Evolutionary conservation across 2,888 invertebrate genomes (phyloP).

Genomic region (Acanthosoma haemorrhoidale): DNA sequence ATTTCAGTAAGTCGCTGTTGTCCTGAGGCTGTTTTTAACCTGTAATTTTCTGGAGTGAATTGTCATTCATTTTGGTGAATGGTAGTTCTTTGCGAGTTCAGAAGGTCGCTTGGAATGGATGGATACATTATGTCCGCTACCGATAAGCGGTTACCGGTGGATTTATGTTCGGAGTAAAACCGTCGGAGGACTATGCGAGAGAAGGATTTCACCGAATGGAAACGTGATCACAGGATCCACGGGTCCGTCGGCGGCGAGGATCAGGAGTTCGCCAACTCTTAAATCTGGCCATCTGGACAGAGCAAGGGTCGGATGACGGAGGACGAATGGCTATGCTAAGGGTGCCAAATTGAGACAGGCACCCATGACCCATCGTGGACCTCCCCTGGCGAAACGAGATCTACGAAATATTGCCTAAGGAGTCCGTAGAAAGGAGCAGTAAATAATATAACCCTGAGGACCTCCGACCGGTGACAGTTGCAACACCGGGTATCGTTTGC

Average conservation of each 20-base stretch:
- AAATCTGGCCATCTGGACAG: neutral
- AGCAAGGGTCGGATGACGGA: too few species aligned
- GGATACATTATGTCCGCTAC: neutral
- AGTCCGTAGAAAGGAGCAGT: neutral
- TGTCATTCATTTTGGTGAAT: slow-evolving; percentile 14
- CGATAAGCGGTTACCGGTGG: neutral
- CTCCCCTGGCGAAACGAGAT: neutral
- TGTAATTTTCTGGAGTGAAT: neutral
- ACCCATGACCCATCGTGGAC: neutral
- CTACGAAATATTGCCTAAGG: neutral
- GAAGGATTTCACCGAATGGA: neutral
- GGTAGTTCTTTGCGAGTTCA: neutral
- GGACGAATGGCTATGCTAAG: neutral
- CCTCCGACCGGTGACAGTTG: neutral
- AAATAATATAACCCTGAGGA: neutral
- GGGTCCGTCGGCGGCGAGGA: neutral
- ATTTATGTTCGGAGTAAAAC: neutral
- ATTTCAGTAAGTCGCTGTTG: slow-evolving; percentile 2
- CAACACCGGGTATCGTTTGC: neutral
- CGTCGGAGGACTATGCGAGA: neutral
- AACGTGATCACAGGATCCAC: neutral
- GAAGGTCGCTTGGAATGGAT: neutral
- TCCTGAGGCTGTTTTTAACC: neutral
- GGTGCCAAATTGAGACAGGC: neutral
- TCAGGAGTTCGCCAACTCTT: too few species aligned